Base-by-base conservation (phyloP, 92 coral and sea anemone species). In the Palythoa caribaeorum region DNA sequence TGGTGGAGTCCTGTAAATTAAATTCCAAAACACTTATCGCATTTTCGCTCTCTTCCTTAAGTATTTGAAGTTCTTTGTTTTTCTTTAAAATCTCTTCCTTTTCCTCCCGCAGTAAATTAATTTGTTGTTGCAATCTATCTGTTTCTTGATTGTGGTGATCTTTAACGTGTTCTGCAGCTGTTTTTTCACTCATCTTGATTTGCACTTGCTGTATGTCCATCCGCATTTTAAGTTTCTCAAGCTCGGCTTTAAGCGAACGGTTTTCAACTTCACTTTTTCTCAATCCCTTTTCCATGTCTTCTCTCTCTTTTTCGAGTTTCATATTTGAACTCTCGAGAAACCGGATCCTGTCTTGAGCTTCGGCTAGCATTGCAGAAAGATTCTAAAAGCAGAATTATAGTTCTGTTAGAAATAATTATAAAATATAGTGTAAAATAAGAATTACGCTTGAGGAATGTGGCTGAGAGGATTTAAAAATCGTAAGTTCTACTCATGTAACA, bases 1-100 rank as follows among this genome's bases (percentile, higher is more conserved):
- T 93, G 20, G 96, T 66, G 3, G 96, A 91, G 79, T 93, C 98
- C 60, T 93, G 92, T 38, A 94, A 83, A 48, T 87, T 89, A 80
- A 89, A 93, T 50, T 93, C 92, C 86, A 95, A 70, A 16, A 87
- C 79, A 39, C 73, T 89, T 62, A 93, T 93, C 11, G 79, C 79
- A 50, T 89, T 47, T 38, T 90, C 86, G 38, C 84, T 89, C 70
- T 90, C 88, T 51, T 84, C 88, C 73, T 74, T 90, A 36, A 79
- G 81, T 69, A 80, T 90, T 77, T 83, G n/a, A 47, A 95, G 87
- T 55, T 73, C 85, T 36, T 73, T 76, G 52, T 91, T 85, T 75
- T 85, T 79, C 39, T 63, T 85, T 47, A 87, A 87, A 68, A 85
- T 85, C 20, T 93, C 73, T 20, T 57, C 20, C 38, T 91, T 85